Percentiles rank a stretch among this genome's conserved stretches.
Conservation (phyloP, 1,140 invertebrate genomes). For the Amyelois transitella region DNA sequence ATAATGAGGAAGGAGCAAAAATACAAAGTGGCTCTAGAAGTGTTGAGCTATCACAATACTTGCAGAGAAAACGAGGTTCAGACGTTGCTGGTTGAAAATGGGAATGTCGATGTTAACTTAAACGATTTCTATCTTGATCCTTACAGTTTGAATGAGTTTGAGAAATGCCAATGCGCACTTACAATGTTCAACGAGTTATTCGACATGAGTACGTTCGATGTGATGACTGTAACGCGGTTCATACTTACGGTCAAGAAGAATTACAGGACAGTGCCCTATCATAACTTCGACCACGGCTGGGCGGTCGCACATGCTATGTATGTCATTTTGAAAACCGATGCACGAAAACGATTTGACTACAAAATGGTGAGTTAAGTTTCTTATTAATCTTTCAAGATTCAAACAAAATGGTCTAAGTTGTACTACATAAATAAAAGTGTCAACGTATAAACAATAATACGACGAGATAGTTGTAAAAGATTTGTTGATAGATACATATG, state of each 20-base stretch:
- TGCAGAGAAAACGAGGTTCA: conserved; percentile 82
- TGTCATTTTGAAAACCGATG: conserved; percentile 79
- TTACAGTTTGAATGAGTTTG: conserved; percentile 78
- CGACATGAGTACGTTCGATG: conserved; percentile 76
- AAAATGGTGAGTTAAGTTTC: conserved; percentile 54
- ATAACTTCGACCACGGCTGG: conserved; percentile 92
- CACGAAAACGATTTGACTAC: conserved; percentile 32
- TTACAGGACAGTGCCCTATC: conserved; percentile 87
- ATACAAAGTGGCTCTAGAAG: conserved; percentile 87
- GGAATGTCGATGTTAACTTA: conserved; percentile 40
- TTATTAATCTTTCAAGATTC: too few species aligned
- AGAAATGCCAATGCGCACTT: conserved; percentile 82
- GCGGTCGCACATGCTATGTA: conserved; percentile 90
- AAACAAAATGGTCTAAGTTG: too few species aligned
- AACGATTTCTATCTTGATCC: conserved; percentile 84
- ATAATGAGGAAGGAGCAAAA: conserved; percentile 89
- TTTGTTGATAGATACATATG: too few species aligned
- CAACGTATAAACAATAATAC: too few species aligned
- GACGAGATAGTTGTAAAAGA: too few species aligned
- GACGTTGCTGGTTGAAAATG: conserved; percentile 38
- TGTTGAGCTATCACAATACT: conserved; percentile 88
- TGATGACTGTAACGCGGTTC: conserved; percentile 80
- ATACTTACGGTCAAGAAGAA: conserved; percentile 88
- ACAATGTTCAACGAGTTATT: conserved; percentile 89
- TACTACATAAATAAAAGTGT: too few species aligned